These are phyloP conservation scores for Machaerirhynchus nigripectus DNA, from an alignment of 2,113 vertebrate genomes.

Conservation along the genomic window DNA sequence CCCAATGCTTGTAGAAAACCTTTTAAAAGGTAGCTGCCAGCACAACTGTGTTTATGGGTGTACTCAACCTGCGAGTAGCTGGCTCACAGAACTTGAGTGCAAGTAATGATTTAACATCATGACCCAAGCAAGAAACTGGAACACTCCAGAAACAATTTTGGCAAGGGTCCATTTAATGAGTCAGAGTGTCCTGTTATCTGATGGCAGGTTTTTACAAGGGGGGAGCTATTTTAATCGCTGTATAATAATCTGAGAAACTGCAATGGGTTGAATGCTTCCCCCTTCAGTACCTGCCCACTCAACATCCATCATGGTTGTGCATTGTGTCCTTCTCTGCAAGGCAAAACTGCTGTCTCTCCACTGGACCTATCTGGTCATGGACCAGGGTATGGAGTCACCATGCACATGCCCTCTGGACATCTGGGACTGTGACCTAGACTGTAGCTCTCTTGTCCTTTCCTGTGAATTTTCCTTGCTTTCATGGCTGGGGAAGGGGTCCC, in stretches of 20 bases:
- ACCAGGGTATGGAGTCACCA: not conserved
- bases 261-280: not conserved
- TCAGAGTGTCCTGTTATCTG: not conserved
- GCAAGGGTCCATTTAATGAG: not conserved
- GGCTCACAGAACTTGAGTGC: not conserved
- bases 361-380: not conserved
- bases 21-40: not conserved
- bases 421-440: not conserved
- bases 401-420: fast-evolving
- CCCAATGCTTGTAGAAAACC: not conserved
- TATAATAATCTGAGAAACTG: not conserved
- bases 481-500: not conserved
- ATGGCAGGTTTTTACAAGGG: not conserved
- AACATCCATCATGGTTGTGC: not conserved
- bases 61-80: not conserved
- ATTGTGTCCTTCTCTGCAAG: not conserved
- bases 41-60: conserved; percentile 8
- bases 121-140: conserved; percentile 5
- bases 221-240: not conserved
- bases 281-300: not conserved
- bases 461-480: not conserved
- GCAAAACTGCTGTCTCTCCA: not conserved
- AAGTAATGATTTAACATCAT: not conserved
- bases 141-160: not conserved
- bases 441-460: not conserved